Evolutionary conservation across 2,797 vertebrate species (phyloP).

Genomic region (Myiotriccus ornatus): DNA sequence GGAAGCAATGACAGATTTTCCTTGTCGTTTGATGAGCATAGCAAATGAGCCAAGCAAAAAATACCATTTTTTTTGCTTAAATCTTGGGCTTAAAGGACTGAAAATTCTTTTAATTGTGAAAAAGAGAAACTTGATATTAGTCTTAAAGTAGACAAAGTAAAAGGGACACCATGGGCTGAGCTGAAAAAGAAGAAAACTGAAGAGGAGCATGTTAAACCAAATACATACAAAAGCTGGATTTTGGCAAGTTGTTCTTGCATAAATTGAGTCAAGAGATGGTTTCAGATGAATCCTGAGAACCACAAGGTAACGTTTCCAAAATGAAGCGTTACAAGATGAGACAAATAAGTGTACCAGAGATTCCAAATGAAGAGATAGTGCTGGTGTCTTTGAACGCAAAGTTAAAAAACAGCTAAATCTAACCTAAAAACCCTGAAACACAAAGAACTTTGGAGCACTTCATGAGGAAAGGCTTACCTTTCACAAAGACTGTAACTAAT

Average conservation of each 20-base stretch:
- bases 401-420: not conserved
- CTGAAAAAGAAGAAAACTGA: not conserved
- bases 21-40: not conserved
- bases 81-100: not conserved
- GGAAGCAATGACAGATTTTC: not conserved
- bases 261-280: not conserved
- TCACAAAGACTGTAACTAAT: not conserved
- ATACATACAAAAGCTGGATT: fast-evolving
- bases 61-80: not conserved
- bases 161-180: not conserved
- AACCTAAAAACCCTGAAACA: not conserved
- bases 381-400: not conserved
- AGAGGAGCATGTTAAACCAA: not conserved
- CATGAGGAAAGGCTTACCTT: not conserved
- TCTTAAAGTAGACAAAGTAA: not conserved
- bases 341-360: not conserved
- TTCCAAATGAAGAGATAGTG: not conserved
- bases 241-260: not conserved
- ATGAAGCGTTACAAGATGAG: not conserved
- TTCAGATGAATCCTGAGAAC: not conserved
- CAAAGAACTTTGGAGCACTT: not conserved
- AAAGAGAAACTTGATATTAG: not conserved
- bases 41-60: not conserved
- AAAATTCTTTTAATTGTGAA: not conserved
- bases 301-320: not conserved